Evolutionary conservation across 2,113 vertebrate species (phyloP).

Genomic region (Strix aluco): DNA sequence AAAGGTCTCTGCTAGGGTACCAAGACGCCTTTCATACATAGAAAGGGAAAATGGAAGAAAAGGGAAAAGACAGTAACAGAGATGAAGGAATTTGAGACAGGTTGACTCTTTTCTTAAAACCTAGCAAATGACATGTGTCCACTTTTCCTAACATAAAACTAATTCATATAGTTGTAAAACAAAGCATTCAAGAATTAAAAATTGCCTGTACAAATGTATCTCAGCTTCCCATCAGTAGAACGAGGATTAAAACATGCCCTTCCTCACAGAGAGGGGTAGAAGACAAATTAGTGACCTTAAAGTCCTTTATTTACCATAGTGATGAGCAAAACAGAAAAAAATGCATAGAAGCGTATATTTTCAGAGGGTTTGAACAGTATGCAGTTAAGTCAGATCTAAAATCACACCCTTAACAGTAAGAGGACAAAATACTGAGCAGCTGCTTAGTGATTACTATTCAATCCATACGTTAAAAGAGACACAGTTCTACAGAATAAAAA

Average conservation of each 20-base stretch:
- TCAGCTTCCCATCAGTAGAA: neutral
- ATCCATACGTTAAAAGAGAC: neutral
- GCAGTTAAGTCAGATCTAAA: neutral
- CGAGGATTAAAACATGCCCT: neutral
- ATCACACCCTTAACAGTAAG: neutral
- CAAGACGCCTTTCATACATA: neutral
- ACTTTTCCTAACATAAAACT: neutral
- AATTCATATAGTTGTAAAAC: neutral
- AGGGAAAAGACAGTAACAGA: neutral
- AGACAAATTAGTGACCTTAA: neutral
- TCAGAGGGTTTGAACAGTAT: neutral
- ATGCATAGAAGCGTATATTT: neutral
- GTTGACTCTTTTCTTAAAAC: neutral
- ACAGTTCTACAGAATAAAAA: neutral
- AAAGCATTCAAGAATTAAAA: neutral
- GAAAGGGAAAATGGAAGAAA: neutral
- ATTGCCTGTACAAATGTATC: neutral
- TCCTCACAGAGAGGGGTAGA: neutral
- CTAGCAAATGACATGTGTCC: neutral
- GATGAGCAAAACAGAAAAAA: neutral
- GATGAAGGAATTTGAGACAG: neutral
- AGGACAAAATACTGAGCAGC: neutral
- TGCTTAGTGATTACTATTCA: neutral
- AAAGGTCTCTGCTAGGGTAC: neutral
- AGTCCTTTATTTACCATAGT: neutral